A percentile compares a stretch with the other conserved stretches of the same genome.
These are phyloP conservation scores for Platysternon megacephalum DNA, from an alignment of 2,113 vertebrate species.

Conservation along the genomic window DNA sequence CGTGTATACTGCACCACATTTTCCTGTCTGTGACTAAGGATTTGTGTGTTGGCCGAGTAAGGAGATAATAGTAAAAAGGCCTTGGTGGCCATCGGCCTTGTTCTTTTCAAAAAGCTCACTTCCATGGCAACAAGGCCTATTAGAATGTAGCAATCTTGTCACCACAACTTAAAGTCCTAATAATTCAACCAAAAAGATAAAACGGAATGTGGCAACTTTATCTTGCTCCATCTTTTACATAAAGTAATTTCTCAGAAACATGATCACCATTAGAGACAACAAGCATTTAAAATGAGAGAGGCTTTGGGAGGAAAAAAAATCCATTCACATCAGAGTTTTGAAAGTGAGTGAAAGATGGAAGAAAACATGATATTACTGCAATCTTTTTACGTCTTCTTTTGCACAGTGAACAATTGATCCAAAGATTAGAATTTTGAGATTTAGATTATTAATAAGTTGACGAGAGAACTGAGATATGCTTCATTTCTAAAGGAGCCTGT, in stretches of 20 bases:
- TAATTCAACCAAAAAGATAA: conserved; percentile 84
- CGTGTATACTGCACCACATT: conserved; percentile 43
- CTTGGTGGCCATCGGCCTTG: conserved; percentile 54
- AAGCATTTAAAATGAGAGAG: conserved; percentile 81
- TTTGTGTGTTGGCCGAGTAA: conserved; percentile 49
- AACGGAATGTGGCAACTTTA: conserved; percentile 83
- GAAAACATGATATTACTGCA: conserved; percentile 71
- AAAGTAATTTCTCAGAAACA: conserved; percentile 87
- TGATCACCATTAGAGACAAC: conserved; percentile 81
- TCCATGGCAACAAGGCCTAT: conserved; percentile 74
- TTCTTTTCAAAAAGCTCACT: conserved; percentile 77
- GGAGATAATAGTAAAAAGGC: conserved; percentile 61
- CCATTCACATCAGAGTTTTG: conserved; percentile 80
- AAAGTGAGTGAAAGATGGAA: conserved; percentile 81
- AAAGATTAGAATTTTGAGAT: conserved; percentile 66
- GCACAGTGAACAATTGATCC: conserved; percentile 53
- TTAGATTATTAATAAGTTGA: conserved; percentile 32
- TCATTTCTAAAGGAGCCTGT: conserved; percentile 30
- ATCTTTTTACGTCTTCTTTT: conserved; percentile 42
- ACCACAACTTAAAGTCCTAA: conserved; percentile 83
- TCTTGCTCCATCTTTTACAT: conserved; percentile 82
- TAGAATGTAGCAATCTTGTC: conserved; percentile 79
- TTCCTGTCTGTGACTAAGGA: conserved; percentile 66
- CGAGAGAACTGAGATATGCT: background rate
- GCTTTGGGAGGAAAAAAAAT: conserved; percentile 69